phyloP scores from a whole-genome alignment of 2,113 vertebrate species.

The Empidonax traillii region DNA sequence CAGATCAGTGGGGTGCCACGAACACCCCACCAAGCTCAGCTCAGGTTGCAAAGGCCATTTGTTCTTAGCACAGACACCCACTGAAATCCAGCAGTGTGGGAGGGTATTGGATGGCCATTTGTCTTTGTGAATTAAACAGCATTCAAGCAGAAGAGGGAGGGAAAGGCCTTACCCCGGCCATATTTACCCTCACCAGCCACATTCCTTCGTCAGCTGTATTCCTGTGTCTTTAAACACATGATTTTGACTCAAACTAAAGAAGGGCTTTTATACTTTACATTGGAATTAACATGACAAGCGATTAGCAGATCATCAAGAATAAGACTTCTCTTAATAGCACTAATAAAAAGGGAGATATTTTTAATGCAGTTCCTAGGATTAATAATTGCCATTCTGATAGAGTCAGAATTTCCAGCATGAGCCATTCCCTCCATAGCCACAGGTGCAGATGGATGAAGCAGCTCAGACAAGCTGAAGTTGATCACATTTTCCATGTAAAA shows the following conservation, averaged over 20 bases:
- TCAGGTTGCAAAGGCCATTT: not conserved
- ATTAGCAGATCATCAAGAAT: slow-evolving; percentile 41
- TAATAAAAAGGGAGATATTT: slow-evolving; percentile 44
- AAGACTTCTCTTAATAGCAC: slow-evolving; percentile 8
- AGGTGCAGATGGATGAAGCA: slow-evolving; percentile 59
- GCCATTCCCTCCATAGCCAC: slow-evolving; percentile 50
- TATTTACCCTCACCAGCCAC: not conserved
- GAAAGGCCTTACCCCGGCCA: not conserved
- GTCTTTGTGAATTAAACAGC: not conserved
- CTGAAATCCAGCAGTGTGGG: not conserved
- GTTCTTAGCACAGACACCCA: not conserved
- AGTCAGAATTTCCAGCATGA: slow-evolving; percentile 67
- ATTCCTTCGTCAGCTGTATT: not conserved
- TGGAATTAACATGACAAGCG: slow-evolving; percentile 11
- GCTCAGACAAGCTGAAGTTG: slow-evolving; percentile 39
- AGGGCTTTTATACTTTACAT: not conserved
- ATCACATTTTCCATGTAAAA: slow-evolving; percentile 67
- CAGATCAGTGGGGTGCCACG: not conserved
- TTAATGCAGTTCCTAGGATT: slow-evolving; percentile 37
- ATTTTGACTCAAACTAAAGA: not conserved
- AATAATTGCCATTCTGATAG: slow-evolving; percentile 46
- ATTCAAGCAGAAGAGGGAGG: not conserved
- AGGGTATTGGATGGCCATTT: not conserved
- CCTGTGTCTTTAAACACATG: not conserved
- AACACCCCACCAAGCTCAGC: not conserved